Percentiles rank a stretch among this genome's conserved stretches.
Conservation (phyloP, 30 jellyfish, hydroid and myxozoan genomes). For the Aurelia sp. region DNA sequence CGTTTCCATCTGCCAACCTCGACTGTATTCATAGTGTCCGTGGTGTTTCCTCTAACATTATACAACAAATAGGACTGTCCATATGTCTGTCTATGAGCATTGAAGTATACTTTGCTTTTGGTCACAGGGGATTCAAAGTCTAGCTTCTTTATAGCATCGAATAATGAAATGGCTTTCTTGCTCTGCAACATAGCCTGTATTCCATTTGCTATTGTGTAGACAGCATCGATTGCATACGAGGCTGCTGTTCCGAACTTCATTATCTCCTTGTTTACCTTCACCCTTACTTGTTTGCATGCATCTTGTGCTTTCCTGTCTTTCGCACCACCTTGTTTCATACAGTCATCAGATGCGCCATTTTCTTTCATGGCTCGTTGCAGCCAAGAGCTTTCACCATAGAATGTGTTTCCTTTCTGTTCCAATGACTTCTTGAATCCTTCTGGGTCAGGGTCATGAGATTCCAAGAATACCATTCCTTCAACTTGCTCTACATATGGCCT, state of each 20-base stretch:
- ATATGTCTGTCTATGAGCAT: slow-evolving; percentile 36
- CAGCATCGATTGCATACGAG: slow-evolving; percentile 83
- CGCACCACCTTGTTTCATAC: slow-evolving; percentile 16
- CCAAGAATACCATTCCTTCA: slow-evolving; percentile 87
- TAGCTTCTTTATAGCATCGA: slow-evolving; percentile 23
- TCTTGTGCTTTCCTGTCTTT: slow-evolving; percentile 14
- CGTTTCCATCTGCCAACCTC: slow-evolving; percentile 76
- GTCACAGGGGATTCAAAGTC: slow-evolving; percentile 70
- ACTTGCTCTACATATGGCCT: slow-evolving; percentile 49
- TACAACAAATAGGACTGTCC: slow-evolving; percentile 42
- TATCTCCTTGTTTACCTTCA: slow-evolving; percentile 18
- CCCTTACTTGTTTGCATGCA: slow-evolving; percentile 57
- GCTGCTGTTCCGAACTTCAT: slow-evolving; percentile 21
- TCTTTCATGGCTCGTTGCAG: slow-evolving; percentile 39
- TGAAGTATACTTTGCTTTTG: slow-evolving; percentile 42
- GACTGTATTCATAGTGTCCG: background rate
- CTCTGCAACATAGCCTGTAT: slow-evolving; percentile 26
- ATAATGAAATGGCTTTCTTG: slow-evolving; percentile 2
- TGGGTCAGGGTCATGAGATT: slow-evolving; percentile 34
- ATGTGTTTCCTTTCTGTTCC: slow-evolving; percentile 50
- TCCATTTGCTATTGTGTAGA: slow-evolving; percentile 62
- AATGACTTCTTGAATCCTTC: slow-evolving; percentile 56
- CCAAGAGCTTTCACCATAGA: slow-evolving; percentile 52
- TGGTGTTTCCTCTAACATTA: slow-evolving; percentile 72
- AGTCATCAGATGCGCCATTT: slow-evolving; percentile 39